These are phyloP conservation scores for Branchinecta sandiegonensis DNA, from an alignment of 2,888 invertebrate genomes.

Conservation along the genomic window DNA sequence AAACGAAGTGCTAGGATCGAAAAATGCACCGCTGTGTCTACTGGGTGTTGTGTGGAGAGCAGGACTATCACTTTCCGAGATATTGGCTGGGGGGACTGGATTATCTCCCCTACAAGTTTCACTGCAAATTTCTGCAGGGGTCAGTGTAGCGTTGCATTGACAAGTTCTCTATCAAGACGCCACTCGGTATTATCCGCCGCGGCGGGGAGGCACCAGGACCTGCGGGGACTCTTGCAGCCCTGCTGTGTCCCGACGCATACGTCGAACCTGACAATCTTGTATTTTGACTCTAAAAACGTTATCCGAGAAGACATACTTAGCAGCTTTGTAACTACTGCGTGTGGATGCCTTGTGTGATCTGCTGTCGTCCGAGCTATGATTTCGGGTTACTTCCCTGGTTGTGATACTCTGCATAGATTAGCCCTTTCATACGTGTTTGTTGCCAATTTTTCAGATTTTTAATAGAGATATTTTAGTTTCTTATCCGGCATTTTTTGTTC, in stretches of 20 bases:
- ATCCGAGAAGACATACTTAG: neutral
- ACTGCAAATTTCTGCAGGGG: neutral
- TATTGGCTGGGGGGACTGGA: conserved; percentile 14
- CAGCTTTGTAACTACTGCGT: neutral
- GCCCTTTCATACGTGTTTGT: too few relatives aligned
- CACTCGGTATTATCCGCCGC: neutral
- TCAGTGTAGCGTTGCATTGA: neutral
- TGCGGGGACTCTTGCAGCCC: neutral
- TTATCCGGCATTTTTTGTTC: too few relatives aligned
- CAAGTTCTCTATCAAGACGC: neutral
- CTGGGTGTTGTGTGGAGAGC: neutral
- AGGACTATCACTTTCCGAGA: neutral
- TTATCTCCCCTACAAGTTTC: neutral
- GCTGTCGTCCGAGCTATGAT: neutral
- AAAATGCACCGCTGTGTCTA: neutral
- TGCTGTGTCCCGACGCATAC: neutral
- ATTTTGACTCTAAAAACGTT: neutral
- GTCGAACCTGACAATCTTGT: neutral
- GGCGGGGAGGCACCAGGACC: neutral
- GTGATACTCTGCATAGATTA: too few relatives aligned
- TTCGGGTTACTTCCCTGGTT: too few relatives aligned
- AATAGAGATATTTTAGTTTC: too few relatives aligned
- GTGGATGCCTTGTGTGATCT: neutral
- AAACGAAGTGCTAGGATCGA: neutral
- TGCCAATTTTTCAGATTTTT: too few relatives aligned